A percentile compares a stretch with the other conserved stretches of the same genome.
These are phyloP conservation scores for Asteroscopus sphinx DNA, from an alignment of 2,888 invertebrate genomes.

Conservation along the genomic window DNA sequence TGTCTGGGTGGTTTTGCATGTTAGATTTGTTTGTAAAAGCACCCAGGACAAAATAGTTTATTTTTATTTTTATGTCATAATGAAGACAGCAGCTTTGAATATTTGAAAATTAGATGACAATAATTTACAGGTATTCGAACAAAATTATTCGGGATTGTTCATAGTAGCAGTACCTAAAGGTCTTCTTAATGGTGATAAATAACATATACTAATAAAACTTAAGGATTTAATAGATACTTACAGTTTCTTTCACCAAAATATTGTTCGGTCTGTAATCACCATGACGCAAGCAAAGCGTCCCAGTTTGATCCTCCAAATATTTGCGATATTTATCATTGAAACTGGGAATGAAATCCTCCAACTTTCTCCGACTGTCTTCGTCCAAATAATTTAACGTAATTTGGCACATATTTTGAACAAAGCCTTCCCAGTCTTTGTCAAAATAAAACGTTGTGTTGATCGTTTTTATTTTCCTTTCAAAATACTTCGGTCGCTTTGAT, in stretches of 20 bases:
- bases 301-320: conserved; percentile 49
- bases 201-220: not conserved
- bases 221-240: conserved; percentile 55
- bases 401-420: conserved; percentile 52
- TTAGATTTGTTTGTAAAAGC: too few relatives aligned
- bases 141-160: too few relatives aligned
- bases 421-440: conserved; percentile 51
- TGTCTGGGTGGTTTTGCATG: too few relatives aligned
- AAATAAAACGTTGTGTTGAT: conserved; percentile 50
- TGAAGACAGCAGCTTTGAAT: too few relatives aligned
- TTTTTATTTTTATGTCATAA: too few relatives aligned
- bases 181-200: not conserved
- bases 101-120: too few relatives aligned
- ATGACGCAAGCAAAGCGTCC: conserved; percentile 61
- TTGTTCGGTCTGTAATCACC: conserved; percentile 66
- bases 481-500: conserved; percentile 64
- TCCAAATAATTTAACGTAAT: conserved; percentile 54
- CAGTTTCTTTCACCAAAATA: conserved; percentile 60
- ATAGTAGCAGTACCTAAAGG: not conserved
- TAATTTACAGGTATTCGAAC: too few relatives aligned
- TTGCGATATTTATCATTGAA: conserved; percentile 52
- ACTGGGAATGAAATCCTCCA: conserved; percentile 45
- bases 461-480: conserved; percentile 56
- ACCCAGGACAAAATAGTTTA: too few relatives aligned
- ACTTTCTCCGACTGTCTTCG: conserved; percentile 48